Conservation (phyloP, 2,797 vertebrate species). For the Carduelis carduelis region DNA sequence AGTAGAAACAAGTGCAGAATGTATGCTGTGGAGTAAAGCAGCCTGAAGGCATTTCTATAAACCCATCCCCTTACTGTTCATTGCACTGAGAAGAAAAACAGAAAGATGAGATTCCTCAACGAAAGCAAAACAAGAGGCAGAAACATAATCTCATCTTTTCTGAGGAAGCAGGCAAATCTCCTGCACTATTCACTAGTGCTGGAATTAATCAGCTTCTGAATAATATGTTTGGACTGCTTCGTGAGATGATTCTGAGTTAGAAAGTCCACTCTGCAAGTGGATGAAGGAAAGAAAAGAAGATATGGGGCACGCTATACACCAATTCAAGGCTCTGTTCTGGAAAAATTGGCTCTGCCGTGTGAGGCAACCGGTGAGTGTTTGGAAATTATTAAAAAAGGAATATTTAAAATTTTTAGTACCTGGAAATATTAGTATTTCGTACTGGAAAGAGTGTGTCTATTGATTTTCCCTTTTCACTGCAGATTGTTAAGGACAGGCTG, state of each 20-base stretch:
- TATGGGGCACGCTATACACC: constrained; percentile 51
- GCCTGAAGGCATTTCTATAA: constrained; percentile 12
- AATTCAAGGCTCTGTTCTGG: constrained; percentile 73
- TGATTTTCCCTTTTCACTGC: not conserved
- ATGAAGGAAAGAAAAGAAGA: not conserved
- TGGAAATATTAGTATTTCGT: not conserved
- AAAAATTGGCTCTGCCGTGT: constrained; percentile 76
- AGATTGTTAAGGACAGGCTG: not conserved
- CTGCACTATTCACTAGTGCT: not conserved
- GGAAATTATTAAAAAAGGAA: not conserved
- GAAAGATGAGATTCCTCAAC: constrained; percentile 53
- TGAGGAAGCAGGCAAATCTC: constrained; percentile 7
- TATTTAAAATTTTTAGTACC: not conserved
- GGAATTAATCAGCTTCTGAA: not conserved
- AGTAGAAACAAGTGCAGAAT: not conserved
- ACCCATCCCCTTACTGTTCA: constrained; percentile 14
- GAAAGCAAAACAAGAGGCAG: constrained; percentile 25
- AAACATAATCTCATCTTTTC: constrained; percentile 58
- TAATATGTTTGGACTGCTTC: not conserved
- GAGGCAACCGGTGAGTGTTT: constrained; percentile 72
- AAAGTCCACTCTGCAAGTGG: not conserved
- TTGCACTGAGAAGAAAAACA: not conserved
- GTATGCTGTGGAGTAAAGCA: not conserved
- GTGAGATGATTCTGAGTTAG: not conserved
- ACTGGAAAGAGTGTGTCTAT: not conserved